phyloP scores from a whole-genome alignment of 2,113 vertebrate genomes.

The Heloderma charlesbogerti region DNA sequence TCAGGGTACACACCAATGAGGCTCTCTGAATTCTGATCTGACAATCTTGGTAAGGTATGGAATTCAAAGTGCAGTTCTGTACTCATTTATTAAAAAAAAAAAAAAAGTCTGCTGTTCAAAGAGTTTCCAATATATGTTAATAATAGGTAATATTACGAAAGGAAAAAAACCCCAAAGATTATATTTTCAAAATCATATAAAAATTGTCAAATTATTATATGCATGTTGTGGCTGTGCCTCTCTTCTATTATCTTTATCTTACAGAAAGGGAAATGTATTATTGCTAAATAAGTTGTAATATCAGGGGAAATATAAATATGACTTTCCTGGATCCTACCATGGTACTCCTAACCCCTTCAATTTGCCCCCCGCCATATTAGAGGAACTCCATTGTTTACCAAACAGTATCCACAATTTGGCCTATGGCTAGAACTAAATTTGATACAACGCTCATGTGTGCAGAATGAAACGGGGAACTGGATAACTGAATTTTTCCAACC shows the following conservation, averaged over 20 bases:
- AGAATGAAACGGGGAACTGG: no score
- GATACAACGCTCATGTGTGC: no score
- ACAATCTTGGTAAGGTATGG: neutral
- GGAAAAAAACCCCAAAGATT: rapidly evolving
- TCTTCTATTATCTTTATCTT: no score
- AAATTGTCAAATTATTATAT: no score
- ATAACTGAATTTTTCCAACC: no score
- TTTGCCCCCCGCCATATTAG: no score
- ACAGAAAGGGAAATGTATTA: neutral
- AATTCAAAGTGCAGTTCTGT: neutral
- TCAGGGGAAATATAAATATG: neutral
- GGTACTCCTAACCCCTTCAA: neutral
- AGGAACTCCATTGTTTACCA: no score
- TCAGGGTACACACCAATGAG: neutral
- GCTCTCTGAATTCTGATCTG: neutral
- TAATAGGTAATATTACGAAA: neutral
- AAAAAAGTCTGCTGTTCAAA: neutral
- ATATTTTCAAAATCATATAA: no score
- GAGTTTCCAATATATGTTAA: neutral
- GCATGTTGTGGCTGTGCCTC: no score
- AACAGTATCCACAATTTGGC: no score
- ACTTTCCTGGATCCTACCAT: neutral
- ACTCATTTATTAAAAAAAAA: neutral
- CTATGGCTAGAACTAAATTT: no score
- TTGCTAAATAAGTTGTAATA: neutral